phyloP scores from a whole-genome alignment of 2,888 invertebrate species.

The Strigamia crassipes region DNA sequence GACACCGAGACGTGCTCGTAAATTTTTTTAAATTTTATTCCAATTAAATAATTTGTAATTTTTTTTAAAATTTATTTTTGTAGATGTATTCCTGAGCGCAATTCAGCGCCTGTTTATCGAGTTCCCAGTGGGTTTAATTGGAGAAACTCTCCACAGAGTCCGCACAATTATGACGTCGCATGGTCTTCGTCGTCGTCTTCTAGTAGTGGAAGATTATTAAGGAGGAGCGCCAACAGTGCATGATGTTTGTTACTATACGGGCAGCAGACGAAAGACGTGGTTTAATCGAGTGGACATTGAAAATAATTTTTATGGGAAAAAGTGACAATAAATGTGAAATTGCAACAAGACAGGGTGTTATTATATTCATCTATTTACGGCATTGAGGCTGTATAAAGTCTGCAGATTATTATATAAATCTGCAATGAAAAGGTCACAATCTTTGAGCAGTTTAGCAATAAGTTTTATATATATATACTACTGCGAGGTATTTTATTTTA shows the following conservation, averaged over 20 bases:
- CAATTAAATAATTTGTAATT: background rate
- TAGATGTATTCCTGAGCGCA: background rate
- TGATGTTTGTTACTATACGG: background rate
- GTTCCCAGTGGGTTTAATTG: background rate
- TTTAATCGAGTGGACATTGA: background rate
- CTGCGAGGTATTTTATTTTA: too few species aligned
- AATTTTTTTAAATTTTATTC: background rate
- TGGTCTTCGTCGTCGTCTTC: background rate
- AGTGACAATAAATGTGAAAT: background rate
- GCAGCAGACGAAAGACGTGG: background rate
- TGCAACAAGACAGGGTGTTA: background rate
- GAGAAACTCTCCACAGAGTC: background rate
- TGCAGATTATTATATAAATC: too few species aligned
- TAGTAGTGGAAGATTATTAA: background rate
- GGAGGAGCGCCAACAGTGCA: background rate
- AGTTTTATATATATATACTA: too few species aligned
- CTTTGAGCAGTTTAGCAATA: too few species aligned
- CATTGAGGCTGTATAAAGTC: too few species aligned
- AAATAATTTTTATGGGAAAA: background rate
- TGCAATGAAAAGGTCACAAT: too few species aligned
- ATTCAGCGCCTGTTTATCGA: background rate
- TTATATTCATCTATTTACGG: too few species aligned
- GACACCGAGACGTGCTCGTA: slow-evolving; percentile 56
- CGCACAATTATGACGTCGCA: background rate
- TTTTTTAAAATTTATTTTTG: background rate